Percentiles rank a stretch among this genome's conserved stretches.
Evolutionary conservation across 1,140 invertebrate species (phyloP).

Genomic region (Ceratoteleas bidentatus): DNA sequence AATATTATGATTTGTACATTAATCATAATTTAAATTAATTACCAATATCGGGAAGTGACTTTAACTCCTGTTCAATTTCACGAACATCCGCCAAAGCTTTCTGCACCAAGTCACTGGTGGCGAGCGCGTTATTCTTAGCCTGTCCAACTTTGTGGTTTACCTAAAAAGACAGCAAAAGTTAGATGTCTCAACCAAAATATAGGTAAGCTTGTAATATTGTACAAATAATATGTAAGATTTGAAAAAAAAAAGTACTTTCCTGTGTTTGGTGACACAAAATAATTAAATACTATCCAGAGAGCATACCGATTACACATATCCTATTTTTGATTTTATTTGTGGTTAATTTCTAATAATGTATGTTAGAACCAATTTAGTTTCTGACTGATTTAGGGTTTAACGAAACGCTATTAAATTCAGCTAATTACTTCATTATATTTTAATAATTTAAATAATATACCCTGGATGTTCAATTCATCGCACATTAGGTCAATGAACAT

Average conservation of each 20-base stretch:
- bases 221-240: background rate
- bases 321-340: too few species aligned
- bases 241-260: too few species aligned
- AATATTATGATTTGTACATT: too few species aligned
- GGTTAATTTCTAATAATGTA: too few species aligned
- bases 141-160: constrained; percentile 90
- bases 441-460: constrained; percentile 5
- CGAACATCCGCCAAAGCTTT: constrained; percentile 90
- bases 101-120: constrained; percentile 90
- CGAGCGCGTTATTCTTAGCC: constrained; percentile 90
- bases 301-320: too few species aligned
- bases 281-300: too few species aligned
- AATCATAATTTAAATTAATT: constrained; percentile 43
- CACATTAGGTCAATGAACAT: too few species aligned
- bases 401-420: too few species aligned
- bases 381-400: too few species aligned
- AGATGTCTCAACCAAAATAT: background rate
- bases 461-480: background rate
- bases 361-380: background rate
- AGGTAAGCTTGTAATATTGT: background rate
- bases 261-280: too few species aligned
- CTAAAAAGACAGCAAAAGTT: constrained; percentile 69
- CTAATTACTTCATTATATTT: background rate
- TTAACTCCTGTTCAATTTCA: constrained; percentile 90
- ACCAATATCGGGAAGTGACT: constrained; percentile 89